A percentile compares a stretch with the other conserved stretches of the same genome.
These are phyloP conservation scores for human (Homo sapiens) DNA, from an alignment of 2,113 vertebrate species.

Conservation along the genomic window DNA sequence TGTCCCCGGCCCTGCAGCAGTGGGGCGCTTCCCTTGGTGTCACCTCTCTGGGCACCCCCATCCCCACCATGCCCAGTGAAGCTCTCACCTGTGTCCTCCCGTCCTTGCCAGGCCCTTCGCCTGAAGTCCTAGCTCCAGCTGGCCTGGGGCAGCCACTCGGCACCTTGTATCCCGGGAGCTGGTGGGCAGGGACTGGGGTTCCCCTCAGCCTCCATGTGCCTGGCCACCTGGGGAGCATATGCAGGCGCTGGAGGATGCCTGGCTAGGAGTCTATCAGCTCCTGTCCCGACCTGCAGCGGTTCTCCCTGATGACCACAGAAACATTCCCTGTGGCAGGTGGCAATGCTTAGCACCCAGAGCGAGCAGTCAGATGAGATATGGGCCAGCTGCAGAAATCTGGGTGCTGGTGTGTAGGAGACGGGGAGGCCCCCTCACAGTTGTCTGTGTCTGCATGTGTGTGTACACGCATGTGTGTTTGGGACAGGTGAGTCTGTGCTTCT, in stretches of 20 bases:
- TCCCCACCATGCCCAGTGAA: background rate
- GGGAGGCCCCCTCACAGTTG: background rate
- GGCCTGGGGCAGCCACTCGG: background rate
- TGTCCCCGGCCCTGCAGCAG: background rate
- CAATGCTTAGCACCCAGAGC: background rate
- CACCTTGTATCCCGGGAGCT: background rate
- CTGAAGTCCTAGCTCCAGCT: background rate
- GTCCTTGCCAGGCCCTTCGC: background rate
- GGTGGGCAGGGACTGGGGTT: too few species aligned
- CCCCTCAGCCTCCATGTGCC: background rate
- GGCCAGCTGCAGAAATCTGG: background rate
- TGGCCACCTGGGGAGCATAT: background rate
- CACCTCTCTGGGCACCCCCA: background rate
- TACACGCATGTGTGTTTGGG: rapidly evolving
- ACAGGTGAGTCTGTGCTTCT: background rate
- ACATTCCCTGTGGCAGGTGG: background rate
- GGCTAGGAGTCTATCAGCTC: background rate
- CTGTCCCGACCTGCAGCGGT: background rate
- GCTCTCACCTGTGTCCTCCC: background rate
- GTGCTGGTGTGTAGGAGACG: background rate
- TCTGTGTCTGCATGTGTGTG: too few species aligned
- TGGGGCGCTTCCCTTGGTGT: too few species aligned
- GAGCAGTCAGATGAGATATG: background rate
- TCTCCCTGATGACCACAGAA: background rate
- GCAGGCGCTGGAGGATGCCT: rapidly evolving